Conservation (phyloP, 2,113 vertebrate species). For the Budorcas taxicolor region DNA sequence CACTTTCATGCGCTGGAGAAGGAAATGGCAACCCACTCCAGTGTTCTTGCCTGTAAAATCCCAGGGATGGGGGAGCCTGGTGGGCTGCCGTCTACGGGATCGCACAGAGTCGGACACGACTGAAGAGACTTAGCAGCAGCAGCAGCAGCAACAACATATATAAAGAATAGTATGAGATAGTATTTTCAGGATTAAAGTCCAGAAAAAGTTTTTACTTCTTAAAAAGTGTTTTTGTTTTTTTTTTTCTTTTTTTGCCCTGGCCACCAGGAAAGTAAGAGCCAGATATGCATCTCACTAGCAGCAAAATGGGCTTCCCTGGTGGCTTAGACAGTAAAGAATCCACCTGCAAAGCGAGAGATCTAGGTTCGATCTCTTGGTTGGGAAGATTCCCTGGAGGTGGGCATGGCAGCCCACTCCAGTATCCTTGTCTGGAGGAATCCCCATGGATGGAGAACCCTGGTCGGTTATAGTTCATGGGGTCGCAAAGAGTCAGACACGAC, state of each 20-base stretch:
- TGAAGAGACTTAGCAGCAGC: too few species aligned
- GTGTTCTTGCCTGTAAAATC: too few species aligned
- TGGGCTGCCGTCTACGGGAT: too few species aligned
- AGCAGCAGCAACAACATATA: too few species aligned
- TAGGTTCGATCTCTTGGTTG: neutral
- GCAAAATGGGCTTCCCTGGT: neutral
- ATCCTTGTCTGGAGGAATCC: neutral
- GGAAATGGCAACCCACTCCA: too few species aligned
- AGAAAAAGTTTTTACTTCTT: neutral
- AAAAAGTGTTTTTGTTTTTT: neutral
- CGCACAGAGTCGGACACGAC: too few species aligned
- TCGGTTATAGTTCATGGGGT: neutral
- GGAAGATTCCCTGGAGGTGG: neutral
- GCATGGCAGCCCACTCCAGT: neutral
- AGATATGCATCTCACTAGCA: neutral
- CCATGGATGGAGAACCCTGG: neutral
- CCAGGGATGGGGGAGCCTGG: too few species aligned
- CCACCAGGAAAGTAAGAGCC: neutral
- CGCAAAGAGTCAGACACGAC: rapidly evolving
- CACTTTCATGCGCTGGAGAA: too few species aligned
- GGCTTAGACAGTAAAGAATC: neutral
- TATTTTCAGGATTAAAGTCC: neutral
- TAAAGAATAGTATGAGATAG: neutral
- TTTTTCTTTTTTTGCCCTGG: neutral
- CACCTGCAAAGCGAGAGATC: neutral